phyloP scores from a whole-genome alignment of 2,797 vertebrate species.

The Perodicticus potto region DNA sequence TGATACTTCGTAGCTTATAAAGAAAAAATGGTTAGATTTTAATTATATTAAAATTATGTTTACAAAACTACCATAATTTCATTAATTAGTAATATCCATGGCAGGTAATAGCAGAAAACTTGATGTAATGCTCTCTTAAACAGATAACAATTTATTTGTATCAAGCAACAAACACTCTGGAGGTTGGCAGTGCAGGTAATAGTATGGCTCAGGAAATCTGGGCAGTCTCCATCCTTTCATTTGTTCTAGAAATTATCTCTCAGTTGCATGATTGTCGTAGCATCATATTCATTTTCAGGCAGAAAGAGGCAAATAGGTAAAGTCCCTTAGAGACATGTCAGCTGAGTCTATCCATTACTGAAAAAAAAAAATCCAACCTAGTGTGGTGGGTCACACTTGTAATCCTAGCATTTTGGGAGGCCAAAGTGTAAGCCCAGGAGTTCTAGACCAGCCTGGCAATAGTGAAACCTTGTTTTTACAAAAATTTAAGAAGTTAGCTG shows the following conservation, averaged over 20 bases:
- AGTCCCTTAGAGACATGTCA: neutral
- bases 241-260: neutral
- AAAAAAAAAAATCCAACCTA: neutral
- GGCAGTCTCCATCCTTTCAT: neutral
- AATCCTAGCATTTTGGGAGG: too few species aligned
- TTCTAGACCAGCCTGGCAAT: too few species aligned
- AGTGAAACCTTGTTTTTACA: too few species aligned
- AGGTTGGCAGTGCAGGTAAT: neutral
- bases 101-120: neutral
- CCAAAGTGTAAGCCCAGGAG: too few species aligned
- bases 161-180: neutral
- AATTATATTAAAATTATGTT: conserved; percentile 34
- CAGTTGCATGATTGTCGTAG: neutral
- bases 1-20: neutral
- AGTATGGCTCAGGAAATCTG: neutral
- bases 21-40: neutral
- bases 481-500: too few species aligned
- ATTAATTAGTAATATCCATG: neutral
- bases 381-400: too few species aligned
- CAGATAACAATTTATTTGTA: neutral
- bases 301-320: neutral
- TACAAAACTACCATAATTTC: neutral
- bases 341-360: neutral
- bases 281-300: neutral
- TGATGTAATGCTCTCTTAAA: neutral